Percentiles rank a stretch among this genome's conserved stretches.
Conservation (phyloP, 2,888 invertebrate species). For the Nycteola revayana region DNA sequence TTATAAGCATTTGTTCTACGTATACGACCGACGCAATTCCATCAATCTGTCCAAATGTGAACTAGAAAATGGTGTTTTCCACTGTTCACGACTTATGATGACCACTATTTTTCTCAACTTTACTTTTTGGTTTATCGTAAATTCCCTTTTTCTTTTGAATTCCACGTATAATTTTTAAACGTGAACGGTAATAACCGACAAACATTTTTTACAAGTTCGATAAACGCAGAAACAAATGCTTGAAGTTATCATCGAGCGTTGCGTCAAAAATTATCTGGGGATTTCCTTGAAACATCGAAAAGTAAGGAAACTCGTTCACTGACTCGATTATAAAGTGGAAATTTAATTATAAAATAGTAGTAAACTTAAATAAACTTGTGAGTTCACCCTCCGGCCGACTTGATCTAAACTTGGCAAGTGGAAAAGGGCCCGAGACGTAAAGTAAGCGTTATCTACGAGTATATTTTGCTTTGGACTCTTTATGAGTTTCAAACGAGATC, state of each 20-base stretch:
- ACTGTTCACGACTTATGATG: conserved; percentile 38
- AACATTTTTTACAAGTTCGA: no score
- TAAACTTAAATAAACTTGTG: conserved; percentile 70
- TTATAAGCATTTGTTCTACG: conserved; percentile 61
- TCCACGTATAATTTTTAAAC: no score
- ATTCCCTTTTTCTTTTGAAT: no score
- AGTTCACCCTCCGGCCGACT: conserved; percentile 59
- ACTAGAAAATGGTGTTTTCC: conserved; percentile 49
- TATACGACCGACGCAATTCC: conserved; percentile 55
- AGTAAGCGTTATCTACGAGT: conserved; percentile 78
- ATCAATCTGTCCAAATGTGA: conserved; percentile 62
- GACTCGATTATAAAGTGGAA: conserved; percentile 68
- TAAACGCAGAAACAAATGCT: no score
- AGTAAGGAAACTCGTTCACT: conserved; percentile 44
- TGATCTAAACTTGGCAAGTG: conserved; percentile 69
- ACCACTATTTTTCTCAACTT: conserved; percentile 1
- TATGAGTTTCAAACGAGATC: conserved; percentile 81
- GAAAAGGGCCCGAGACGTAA: conserved; percentile 75
- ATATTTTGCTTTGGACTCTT: conserved; percentile 81
- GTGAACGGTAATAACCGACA: no score
- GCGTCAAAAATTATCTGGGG: conserved; percentile 28
- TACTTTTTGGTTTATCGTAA: no score
- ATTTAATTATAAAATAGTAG: conserved; percentile 75
- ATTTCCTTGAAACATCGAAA: conserved; percentile 46
- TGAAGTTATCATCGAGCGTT: neutral